Percentiles rank a stretch among this genome's conserved stretches.
These are phyloP conservation scores for Anhinga anhinga DNA, from an alignment of 2,113 vertebrate species.

Conservation along the genomic window DNA sequence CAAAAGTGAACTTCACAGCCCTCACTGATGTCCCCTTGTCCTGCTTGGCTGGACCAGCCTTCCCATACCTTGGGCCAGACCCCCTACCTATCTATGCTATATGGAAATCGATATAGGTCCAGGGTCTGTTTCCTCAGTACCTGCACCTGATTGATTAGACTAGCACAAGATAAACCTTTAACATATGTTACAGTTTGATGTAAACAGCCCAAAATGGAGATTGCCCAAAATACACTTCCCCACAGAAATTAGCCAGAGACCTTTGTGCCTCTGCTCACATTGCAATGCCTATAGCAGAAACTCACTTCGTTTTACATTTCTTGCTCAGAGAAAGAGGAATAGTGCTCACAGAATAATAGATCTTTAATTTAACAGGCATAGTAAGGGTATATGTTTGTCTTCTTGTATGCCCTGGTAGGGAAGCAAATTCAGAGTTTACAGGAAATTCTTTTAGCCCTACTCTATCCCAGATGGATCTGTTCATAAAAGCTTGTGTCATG, in stretches of 20 bases:
- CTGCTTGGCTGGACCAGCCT: background rate
- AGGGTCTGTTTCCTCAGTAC: background rate
- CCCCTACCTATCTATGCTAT: background rate
- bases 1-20: background rate
- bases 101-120: background rate
- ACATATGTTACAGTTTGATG: background rate
- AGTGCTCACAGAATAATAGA: background rate
- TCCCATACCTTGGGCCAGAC: background rate
- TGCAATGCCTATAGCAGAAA: background rate
- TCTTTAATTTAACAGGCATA: background rate
- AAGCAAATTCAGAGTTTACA: background rate
- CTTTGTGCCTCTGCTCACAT: background rate
- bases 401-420: background rate
- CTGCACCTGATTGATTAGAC: background rate
- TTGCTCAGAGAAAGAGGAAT: background rate
- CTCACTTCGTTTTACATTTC: background rate
- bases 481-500: background rate
- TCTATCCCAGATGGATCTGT: background rate
- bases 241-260: background rate
- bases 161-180: background rate
- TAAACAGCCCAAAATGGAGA: background rate
- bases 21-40: fast-evolving
- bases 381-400: background rate
- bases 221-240: background rate
- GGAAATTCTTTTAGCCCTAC: background rate